Evolutionary conservation across 1,140 invertebrate genomes (phyloP).

Genomic region (Aphidius gifuensis): DNA sequence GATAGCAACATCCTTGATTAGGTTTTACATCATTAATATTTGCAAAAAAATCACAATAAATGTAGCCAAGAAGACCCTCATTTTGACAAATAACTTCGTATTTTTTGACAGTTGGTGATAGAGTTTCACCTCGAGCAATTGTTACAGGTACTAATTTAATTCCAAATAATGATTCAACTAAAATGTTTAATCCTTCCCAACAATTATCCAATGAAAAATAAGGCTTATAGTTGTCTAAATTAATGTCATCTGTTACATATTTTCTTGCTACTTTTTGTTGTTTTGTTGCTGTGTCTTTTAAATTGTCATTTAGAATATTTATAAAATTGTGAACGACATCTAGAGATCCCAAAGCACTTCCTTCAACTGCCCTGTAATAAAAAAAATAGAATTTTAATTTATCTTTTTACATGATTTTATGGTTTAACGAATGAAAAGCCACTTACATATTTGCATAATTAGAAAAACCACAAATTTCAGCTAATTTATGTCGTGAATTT

Average conservation of each 20-base stretch:
- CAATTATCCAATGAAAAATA: constrained; percentile 93
- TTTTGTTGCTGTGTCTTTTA: constrained; percentile 65
- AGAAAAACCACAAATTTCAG: constrained; percentile 80
- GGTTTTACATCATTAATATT: constrained; percentile 72
- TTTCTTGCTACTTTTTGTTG: constrained; percentile 47
- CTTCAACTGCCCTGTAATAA: constrained; percentile 71
- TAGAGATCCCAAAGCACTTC: constrained; percentile 80
- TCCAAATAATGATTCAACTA: constrained; percentile 78
- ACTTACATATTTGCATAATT: constrained; percentile 79
- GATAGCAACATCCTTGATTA: constrained; percentile 93
- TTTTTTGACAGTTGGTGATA: constrained; percentile 86
- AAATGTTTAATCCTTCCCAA: constrained; percentile 90
- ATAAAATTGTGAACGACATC: constrained; percentile 78
- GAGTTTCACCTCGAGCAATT: constrained; percentile 69
- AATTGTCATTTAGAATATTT: constrained; percentile 67
- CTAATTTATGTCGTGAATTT: constrained; percentile 70
- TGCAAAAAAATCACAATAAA: constrained; percentile 97
- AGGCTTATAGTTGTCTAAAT: constrained; percentile 52
- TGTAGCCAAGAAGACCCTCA: constrained; percentile 82
- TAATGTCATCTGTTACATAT: too few relatives aligned
- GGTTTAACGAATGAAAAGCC: constrained; percentile 14
- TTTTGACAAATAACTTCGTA: constrained; percentile 75
- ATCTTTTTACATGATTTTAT: constrained; percentile 14
- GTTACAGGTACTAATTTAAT: constrained; percentile 71
- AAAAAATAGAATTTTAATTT: constrained; percentile 15